A percentile compares a stretch with the other conserved stretches of the same genome.
Evolutionary conservation across 2,797 vertebrate genomes (phyloP).

Genomic region (Sebastes steindachneri): DNA sequence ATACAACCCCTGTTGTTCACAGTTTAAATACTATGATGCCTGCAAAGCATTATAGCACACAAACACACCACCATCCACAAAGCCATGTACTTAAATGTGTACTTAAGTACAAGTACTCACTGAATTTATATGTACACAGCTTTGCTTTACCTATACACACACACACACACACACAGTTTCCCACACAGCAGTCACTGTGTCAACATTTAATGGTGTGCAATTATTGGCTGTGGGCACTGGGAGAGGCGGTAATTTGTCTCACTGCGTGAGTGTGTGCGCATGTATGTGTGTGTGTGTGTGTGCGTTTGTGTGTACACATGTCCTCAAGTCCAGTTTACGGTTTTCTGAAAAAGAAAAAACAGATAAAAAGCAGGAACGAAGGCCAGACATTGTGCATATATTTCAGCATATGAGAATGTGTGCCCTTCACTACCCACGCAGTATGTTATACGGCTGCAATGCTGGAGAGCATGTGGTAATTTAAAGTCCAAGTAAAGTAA

Average conservation of each 20-base stretch:
- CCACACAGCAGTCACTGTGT: not conserved
- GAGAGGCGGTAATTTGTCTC: slow-evolving; percentile 15
- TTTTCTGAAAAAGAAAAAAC: not conserved
- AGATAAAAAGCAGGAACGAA: not conserved
- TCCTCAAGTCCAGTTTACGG: not conserved
- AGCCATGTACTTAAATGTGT: not conserved
- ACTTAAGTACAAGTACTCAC: not conserved
- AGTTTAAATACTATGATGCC: not conserved
- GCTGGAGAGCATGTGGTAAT: not conserved
- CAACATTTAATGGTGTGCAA: slow-evolving; percentile 23
- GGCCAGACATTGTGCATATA: not conserved
- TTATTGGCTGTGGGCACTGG: slow-evolving; percentile 22
- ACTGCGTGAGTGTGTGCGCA: not conserved
- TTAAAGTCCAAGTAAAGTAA: no score
- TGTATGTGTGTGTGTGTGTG: no score
- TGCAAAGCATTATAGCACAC: not conserved
- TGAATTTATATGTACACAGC: not conserved
- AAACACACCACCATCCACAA: not conserved
- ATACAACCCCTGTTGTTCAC: not conserved
- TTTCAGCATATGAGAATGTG: not conserved
- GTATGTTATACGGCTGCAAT: not conserved
- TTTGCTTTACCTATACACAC: not conserved
- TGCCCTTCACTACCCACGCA: not conserved
- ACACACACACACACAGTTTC: not conserved
- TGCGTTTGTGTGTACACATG: not conserved